Conservation (phyloP, 92 coral and sea anemone species). For the Epizoanthus stellaris region DNA sequence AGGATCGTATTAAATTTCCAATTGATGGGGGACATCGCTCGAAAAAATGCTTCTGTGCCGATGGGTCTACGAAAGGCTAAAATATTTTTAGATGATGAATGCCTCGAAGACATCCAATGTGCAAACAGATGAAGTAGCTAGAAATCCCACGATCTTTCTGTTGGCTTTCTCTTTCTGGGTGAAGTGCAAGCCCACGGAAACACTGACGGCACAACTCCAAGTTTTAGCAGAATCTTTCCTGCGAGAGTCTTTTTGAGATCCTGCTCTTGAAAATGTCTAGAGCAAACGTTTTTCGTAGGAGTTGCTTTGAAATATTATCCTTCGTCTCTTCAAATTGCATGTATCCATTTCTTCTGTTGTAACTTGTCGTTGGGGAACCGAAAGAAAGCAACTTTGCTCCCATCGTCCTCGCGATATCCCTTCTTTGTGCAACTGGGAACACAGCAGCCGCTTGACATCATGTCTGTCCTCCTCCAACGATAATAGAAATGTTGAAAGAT, state of each 20-base stretch:
- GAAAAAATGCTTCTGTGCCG: too few species aligned
- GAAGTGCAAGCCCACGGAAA: slow-evolving; percentile 69
- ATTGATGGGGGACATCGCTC: too few species aligned
- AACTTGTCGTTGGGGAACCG: slow-evolving; percentile 56
- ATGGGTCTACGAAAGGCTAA: too few species aligned
- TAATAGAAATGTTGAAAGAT: too few species aligned
- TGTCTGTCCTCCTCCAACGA: too few species aligned
- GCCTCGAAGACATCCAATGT: too few species aligned
- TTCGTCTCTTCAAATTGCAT: slow-evolving; percentile 67
- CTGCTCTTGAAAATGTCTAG: slow-evolving; percentile 75
- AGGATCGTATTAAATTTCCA: too few species aligned
- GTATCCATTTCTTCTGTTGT: slow-evolving; percentile 64
- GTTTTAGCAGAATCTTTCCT: slow-evolving; percentile 51
- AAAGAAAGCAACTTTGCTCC: slow-evolving; percentile 46
- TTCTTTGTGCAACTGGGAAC: slow-evolving; percentile 8
- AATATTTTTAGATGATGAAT: too few species aligned
- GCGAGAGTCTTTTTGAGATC: slow-evolving; percentile 69
- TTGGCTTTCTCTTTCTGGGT: slow-evolving; percentile 68
- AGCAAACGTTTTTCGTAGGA: slow-evolving; percentile 62
- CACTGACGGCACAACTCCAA: slow-evolving; percentile 68
- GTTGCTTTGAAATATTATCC: slow-evolving; percentile 57
- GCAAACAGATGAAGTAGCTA: too few species aligned
- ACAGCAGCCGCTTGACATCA: too few species aligned
- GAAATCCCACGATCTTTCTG: background rate
- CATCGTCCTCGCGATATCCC: slow-evolving; percentile 43